These are phyloP conservation scores for Dugesia japonica DNA, from an alignment of 2,888 invertebrate species.

Conservation along the genomic window DNA sequence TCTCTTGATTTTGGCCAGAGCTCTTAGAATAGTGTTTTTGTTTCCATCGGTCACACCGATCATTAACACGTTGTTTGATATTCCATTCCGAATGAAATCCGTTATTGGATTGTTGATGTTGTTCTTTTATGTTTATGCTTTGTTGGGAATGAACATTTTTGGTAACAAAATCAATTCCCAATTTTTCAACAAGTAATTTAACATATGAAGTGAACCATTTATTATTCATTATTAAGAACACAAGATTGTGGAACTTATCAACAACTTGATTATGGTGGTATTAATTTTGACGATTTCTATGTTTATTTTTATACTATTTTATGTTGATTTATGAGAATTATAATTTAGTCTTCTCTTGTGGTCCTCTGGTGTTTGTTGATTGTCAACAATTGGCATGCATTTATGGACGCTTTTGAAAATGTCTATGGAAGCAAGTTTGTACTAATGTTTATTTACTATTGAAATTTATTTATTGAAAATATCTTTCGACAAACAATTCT, in stretches of 20 bases:
- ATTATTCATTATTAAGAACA: too few relatives aligned
- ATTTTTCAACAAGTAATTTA: background rate
- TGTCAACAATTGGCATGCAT: background rate
- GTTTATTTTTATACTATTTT: too few relatives aligned
- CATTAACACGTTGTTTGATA: background rate
- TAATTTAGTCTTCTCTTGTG: background rate
- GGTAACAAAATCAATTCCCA: background rate
- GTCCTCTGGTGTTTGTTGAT: background rate
- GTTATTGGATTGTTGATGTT: background rate
- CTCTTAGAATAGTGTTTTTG: background rate
- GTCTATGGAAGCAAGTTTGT: background rate
- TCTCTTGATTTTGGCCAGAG: background rate
- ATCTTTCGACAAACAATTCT: too few relatives aligned
- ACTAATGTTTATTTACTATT: too few relatives aligned
- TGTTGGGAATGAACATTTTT: background rate
- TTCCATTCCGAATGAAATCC: background rate
- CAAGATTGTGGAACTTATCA: background rate
- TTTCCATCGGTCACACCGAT: background rate
- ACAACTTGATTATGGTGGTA: background rate
- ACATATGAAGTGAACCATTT: too few relatives aligned
- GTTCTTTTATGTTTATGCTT: background rate
- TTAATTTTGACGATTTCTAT: slow-evolving; percentile 5
- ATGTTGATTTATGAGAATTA: too few relatives aligned
- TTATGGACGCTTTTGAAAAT: background rate
- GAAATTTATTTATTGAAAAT: too few relatives aligned